Percentiles rank a stretch among this genome's conserved stretches.
Conservation (phyloP, 2,113 vertebrate genomes). For the Hystrix brachyura region DNA sequence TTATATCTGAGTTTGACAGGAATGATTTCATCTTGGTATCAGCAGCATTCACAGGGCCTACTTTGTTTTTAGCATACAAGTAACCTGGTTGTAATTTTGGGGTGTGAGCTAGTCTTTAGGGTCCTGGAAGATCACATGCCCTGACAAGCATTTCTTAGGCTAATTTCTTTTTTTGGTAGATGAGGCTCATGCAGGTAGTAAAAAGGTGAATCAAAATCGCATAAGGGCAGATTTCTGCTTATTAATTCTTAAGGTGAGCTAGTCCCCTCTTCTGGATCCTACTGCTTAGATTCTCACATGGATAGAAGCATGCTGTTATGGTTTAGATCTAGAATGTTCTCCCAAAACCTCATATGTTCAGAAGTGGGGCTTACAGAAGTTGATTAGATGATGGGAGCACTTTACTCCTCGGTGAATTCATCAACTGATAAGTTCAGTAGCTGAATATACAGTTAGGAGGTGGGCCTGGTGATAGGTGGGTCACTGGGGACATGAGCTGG, state of each 20-base stretch:
- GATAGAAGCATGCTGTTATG: neutral
- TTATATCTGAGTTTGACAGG: neutral
- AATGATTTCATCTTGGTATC: neutral
- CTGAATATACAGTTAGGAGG: neutral
- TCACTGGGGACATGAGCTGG: no score
- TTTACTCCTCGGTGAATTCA: no score
- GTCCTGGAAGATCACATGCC: neutral
- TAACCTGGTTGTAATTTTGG: neutral
- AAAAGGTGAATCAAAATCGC: neutral
- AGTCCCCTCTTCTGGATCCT: neutral
- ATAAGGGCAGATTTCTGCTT: neutral
- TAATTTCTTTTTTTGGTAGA: slow-evolving; percentile 28
- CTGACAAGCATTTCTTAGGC: neutral
- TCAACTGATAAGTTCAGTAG: neutral
- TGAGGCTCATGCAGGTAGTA: neutral
- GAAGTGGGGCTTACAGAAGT: no score
- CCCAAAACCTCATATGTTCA: no score
- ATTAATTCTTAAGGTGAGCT: neutral
- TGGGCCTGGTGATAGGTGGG: neutral
- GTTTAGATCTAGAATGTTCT: no score
- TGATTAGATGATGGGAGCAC: no score
- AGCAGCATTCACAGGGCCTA: neutral
- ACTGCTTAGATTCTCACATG: neutral
- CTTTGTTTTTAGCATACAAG: neutral
- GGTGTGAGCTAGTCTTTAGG: neutral